Evolutionary conservation across 2,113 vertebrate genomes (phyloP).

Genomic region (Colossoma macropomum): DNA sequence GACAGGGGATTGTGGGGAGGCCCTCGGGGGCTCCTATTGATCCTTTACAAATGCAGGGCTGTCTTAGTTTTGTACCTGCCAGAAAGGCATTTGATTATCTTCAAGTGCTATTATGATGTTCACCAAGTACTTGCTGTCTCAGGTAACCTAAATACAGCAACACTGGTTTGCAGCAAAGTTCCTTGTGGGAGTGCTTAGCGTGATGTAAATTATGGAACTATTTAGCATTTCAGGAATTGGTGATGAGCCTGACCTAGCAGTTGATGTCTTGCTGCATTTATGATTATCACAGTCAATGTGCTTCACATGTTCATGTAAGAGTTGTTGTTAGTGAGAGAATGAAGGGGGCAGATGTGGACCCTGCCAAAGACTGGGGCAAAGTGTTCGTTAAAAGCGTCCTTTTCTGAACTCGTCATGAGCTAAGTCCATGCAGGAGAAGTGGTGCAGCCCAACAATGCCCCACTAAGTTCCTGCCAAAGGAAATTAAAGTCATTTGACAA

Average conservation of each 20-base stretch:
- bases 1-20: slow-evolving; percentile 47
- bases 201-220: neutral
- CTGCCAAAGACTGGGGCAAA: slow-evolving; percentile 15
- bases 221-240: neutral
- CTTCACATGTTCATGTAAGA: neutral
- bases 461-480: slow-evolving; percentile 46
- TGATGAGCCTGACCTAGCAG: slow-evolving; percentile 5
- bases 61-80: slow-evolving; percentile 50
- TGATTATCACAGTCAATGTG: neutral
- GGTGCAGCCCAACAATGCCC: slow-evolving; percentile 44
- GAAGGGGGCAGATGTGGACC: slow-evolving; percentile 18
- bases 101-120: slow-evolving; percentile 35
- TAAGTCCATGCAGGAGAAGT: slow-evolving; percentile 1
- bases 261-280: neutral
- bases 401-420: slow-evolving; percentile 10
- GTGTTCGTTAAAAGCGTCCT: slow-evolving; percentile 45
- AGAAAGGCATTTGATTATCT: slow-evolving; percentile 39
- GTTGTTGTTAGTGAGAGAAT: neutral
- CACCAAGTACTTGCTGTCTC: slow-evolving; percentile 14
- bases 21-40: slow-evolving; percentile 53
- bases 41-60: slow-evolving; percentile 60
- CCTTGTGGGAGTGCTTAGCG: neutral
- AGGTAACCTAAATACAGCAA: neutral
- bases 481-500: slow-evolving; percentile 52
- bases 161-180: neutral